A percentile compares a stretch with the other conserved stretches of the same genome.
phyloP scores from a whole-genome alignment of 30 jellyfish, hydroid and myxozoan species.

The Clytia hemisphaerica region DNA sequence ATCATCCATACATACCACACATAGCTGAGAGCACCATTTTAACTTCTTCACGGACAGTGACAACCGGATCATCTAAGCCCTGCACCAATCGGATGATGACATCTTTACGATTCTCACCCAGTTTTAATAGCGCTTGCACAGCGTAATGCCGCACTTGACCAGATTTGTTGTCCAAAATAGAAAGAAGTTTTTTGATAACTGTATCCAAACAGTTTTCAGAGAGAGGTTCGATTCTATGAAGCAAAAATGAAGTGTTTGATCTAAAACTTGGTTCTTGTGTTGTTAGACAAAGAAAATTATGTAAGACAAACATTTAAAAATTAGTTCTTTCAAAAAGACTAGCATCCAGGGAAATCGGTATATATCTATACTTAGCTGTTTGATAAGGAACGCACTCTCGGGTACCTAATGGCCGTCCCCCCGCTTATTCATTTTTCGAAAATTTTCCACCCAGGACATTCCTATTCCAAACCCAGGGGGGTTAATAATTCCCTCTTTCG shows the following conservation, averaged over 20 bases:
- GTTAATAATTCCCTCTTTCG: too few species aligned
- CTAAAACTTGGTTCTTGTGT: too few species aligned
- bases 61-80: conserved; percentile 18
- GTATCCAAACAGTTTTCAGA: background rate
- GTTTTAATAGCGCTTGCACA: conserved; percentile 8
- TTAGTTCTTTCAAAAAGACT: too few species aligned
- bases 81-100: conserved; percentile 7
- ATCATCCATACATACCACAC: conserved; percentile 21
- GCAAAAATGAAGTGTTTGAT: background rate
- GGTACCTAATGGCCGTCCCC: too few species aligned
- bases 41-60: conserved; percentile 9
- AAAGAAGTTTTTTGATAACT: background rate
- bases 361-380: too few species aligned
- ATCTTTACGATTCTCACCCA: conserved; percentile 15
- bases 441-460: too few species aligned
- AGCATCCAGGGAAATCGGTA: too few species aligned
- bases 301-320: too few species aligned
- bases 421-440: too few species aligned
- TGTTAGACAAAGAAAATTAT: too few species aligned
- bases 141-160: conserved; percentile 18
- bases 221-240: background rate
- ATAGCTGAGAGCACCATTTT: background rate
- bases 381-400: too few species aligned
- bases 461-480: too few species aligned
- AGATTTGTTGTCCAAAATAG: conserved; percentile 3